Evolutionary conservation across 2,113 vertebrate species (phyloP).

Genomic region (Ranitomeya imitator): DNA sequence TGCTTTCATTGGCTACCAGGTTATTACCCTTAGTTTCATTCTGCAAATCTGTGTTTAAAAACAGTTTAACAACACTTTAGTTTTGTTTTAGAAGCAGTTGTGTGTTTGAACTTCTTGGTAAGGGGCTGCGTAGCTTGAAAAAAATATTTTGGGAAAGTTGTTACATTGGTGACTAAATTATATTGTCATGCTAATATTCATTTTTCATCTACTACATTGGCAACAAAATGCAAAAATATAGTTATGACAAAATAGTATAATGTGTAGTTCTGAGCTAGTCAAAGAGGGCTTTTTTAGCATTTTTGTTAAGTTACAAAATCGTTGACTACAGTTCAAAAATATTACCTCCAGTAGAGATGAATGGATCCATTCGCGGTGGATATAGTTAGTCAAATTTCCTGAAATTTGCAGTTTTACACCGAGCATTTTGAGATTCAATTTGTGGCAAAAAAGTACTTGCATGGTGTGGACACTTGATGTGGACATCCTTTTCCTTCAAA

Average conservation of each 20-base stretch:
- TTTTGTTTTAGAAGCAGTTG: constrained; percentile 64
- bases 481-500: too few relatives aligned
- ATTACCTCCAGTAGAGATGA: background rate
- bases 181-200: constrained; percentile 30
- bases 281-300: background rate
- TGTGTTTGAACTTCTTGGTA: constrained; percentile 54
- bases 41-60: constrained; percentile 76
- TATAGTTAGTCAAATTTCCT: too few relatives aligned
- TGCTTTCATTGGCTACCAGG: constrained; percentile 79
- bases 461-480: too few relatives aligned
- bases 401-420: too few relatives aligned
- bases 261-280: background rate
- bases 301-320: background rate
- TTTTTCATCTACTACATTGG: constrained; percentile 61
- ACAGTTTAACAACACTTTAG: constrained; percentile 72
- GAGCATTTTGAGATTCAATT: too few relatives aligned
- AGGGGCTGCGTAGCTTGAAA: constrained; percentile 51
- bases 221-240: constrained; percentile 34
- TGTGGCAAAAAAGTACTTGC: too few relatives aligned
- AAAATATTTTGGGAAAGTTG: constrained; percentile 56
- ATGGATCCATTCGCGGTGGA: too few relatives aligned
- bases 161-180: constrained; percentile 54
- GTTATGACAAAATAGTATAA: background rate
- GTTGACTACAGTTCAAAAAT: constrained; percentile 10
- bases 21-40: constrained; percentile 75